Base-by-base conservation (phyloP, 2,113 vertebrate species). In the Leiothrix lutea region DNA sequence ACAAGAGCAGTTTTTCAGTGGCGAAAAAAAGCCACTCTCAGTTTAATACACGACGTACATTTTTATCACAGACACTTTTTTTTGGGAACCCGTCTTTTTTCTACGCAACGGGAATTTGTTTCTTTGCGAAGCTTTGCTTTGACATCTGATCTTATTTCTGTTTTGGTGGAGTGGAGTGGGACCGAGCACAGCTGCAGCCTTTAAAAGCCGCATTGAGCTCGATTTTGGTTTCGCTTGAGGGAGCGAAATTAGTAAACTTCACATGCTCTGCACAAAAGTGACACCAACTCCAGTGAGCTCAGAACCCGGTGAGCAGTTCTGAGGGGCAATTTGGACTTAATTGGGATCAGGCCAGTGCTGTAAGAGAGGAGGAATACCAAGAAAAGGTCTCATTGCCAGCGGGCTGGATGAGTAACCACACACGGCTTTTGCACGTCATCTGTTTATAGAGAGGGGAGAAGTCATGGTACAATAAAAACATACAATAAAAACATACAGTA, bases 371-470 rank as follows among this genome's bases (percentile, higher is more conserved):
- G 15, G 69, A 80, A 88, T 45, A 53, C 40, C 1, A 42, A 90
- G 75, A 36, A 79, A 94, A 88, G 54, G 25, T 57, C 86, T 45
- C 5, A 8, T 12, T 96, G 92, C 90, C 92, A 96, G 48, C 45
- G 33, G 2, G 31, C 48, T 24, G 93, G 44, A 74, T 95, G 90
- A 96, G 86, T 94, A 94, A 94, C 75, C 15, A 6, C 79, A 51
- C 74, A 54, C 1, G 14, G 84, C 92, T 91, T 61, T 31, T 78
- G 47, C 75, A 38, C 61, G 86, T 94, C 94, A 96, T 94, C 80
- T 93, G 95, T 96, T 96, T 97, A 83, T 50, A 70, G 31, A 80
- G 90, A 85, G 67, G 65, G 77, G 65, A 95, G 82, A 64, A 94
- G 88, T 40, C 87, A 86, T 7, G 61, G 36, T 60, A 83, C 45